phyloP scores from a whole-genome alignment of 2,113 vertebrate species.

The Hymenochirus boettgeri region DNA sequence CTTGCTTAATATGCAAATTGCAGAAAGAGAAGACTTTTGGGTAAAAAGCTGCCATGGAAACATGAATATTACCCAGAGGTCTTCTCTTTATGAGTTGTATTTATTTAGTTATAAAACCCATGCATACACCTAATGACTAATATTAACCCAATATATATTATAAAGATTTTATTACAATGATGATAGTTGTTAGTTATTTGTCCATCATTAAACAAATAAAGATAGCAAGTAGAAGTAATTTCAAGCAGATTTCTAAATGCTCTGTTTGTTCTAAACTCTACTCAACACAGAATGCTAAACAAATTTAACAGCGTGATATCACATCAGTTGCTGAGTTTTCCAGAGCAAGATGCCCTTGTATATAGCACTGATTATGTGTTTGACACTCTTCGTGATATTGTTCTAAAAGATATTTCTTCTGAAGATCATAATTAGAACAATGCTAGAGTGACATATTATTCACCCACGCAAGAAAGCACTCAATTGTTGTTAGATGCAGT shows the following conservation, averaged over 20 bases:
- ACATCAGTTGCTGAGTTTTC: not conserved
- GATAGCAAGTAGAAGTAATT: not conserved
- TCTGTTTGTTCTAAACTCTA: not conserved
- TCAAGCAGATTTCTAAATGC: not conserved
- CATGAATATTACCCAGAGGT: too few relatives aligned
- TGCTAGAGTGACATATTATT: constrained; percentile 31
- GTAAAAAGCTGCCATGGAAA: too few relatives aligned
- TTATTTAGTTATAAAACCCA: too few relatives aligned
- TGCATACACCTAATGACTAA: too few relatives aligned
- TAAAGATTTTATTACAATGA: too few relatives aligned
- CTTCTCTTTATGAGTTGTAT: too few relatives aligned
- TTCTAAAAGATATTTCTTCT: constrained; percentile 37
- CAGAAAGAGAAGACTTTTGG: too few relatives aligned
- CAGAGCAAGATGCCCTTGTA: constrained; percentile 6
- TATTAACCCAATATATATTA: too few relatives aligned
- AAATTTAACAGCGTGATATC: not conserved
- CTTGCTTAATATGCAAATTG: too few relatives aligned
- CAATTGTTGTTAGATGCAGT: constrained; percentile 29
- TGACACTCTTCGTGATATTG: constrained; percentile 4
- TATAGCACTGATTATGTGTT: not conserved
- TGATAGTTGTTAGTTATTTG: too few relatives aligned
- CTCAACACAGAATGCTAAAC: not conserved
- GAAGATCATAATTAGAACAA: constrained; percentile 41
- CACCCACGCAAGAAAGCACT: constrained; percentile 21
- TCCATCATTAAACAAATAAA: too few relatives aligned